phyloP scores from a whole-genome alignment of 2,888 invertebrate species.

The Neoscelio sp. region DNA sequence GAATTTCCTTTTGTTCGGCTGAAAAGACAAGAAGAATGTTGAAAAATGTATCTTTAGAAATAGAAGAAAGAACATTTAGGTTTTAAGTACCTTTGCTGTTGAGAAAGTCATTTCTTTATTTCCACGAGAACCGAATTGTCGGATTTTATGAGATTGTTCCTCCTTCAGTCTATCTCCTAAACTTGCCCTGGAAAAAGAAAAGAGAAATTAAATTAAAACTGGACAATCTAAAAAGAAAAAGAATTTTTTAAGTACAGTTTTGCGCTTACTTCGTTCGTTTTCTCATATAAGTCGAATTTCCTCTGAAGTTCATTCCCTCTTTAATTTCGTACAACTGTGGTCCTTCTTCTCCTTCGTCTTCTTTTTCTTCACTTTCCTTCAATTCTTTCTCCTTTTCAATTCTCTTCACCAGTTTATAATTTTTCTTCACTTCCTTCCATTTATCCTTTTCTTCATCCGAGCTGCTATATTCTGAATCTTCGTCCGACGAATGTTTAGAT shows the following conservation, averaged over 20 bases:
- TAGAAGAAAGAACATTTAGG: neutral
- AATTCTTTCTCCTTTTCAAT: slow-evolving; percentile 83
- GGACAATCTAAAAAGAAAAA: neutral
- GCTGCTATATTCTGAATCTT: slow-evolving; percentile 82
- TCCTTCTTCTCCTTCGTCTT: slow-evolving; percentile 76
- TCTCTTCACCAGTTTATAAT: slow-evolving; percentile 87
- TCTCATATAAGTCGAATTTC: slow-evolving; percentile 79
- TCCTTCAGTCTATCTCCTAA: slow-evolving; percentile 89
- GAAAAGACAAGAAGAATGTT: slow-evolving; percentile 57
- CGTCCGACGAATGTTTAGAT: slow-evolving; percentile 79
- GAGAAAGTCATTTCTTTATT: slow-evolving; percentile 93
- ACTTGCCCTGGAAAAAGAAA: slow-evolving; percentile 85
- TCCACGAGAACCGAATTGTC: slow-evolving; percentile 86
- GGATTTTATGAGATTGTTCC: slow-evolving; percentile 84
- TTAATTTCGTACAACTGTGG: slow-evolving; percentile 87
- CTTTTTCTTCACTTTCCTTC: slow-evolving; percentile 71
- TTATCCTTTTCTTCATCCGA: slow-evolving; percentile 93
- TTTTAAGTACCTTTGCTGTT: slow-evolving; percentile 84
- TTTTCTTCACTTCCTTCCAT: slow-evolving; percentile 92
- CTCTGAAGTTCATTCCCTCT: slow-evolving; percentile 86
- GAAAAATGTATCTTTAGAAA: slow-evolving; percentile 4
- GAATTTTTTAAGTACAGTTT: too few relatives aligned
- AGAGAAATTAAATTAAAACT: slow-evolving; percentile 39
- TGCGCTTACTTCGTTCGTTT: slow-evolving; percentile 84
- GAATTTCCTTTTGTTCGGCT: slow-evolving; percentile 68